Conservation (phyloP, 2,797 vertebrate species). For the Lacerta bilineata region DNA sequence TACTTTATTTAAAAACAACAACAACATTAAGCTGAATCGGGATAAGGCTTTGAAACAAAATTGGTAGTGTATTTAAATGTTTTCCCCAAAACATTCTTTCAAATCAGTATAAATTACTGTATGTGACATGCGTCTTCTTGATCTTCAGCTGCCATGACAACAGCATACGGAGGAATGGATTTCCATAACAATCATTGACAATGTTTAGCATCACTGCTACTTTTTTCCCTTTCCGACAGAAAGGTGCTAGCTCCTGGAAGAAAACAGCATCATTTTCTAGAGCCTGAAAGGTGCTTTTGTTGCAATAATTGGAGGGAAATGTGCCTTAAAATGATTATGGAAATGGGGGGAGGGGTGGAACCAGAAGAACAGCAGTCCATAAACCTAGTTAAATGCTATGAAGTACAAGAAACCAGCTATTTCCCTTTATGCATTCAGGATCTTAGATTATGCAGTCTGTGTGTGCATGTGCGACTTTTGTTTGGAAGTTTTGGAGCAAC, state of each 20-base stretch:
- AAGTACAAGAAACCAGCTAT: slow-evolving; percentile 24
- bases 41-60: slow-evolving; percentile 63
- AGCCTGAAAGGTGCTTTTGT: slow-evolving; percentile 71
- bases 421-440: neutral
- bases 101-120: slow-evolving; percentile 70
- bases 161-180: slow-evolving; percentile 72
- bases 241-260: slow-evolving; percentile 62
- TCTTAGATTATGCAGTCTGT: slow-evolving; percentile 22
- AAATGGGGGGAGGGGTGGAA: slow-evolving; percentile 7
- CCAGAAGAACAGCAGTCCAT: neutral
- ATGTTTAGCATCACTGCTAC: slow-evolving; percentile 71
- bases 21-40: slow-evolving; percentile 39
- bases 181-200: slow-evolving; percentile 77
- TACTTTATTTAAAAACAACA: slow-evolving; percentile 39
- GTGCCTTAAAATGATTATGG: slow-evolving; percentile 64
- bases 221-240: slow-evolving; percentile 57
- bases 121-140: slow-evolving; percentile 67
- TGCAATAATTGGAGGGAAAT: slow-evolving; percentile 71
- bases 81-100: slow-evolving; percentile 71
- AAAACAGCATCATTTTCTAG: slow-evolving; percentile 68
- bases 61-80: slow-evolving; percentile 61
- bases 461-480: neutral
- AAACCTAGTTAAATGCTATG: slow-evolving; percentile 35
- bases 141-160: slow-evolving; percentile 80
- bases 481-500: slow-evolving; percentile 23